These are phyloP conservation scores for Archips crataeganus DNA, from an alignment of 2,888 invertebrate species.

Conservation along the genomic window DNA sequence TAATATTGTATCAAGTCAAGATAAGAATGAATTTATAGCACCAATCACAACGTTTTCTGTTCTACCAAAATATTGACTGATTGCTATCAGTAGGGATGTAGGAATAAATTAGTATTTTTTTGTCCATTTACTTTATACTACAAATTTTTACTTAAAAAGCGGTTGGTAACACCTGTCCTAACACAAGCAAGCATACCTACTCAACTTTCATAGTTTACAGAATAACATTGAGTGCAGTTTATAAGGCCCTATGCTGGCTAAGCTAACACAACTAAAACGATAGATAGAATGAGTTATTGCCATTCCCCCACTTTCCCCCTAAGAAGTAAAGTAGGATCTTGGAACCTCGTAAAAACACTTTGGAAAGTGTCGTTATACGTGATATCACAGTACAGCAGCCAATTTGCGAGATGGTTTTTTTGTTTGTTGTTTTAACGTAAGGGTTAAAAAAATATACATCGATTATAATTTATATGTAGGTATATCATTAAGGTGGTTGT, in stretches of 20 bases:
- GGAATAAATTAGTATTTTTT: too few species aligned
- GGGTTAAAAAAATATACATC: not conserved
- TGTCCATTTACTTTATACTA: too few species aligned
- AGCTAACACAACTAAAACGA: not conserved
- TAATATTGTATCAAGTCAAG: too few species aligned
- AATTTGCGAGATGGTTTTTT: not conserved
- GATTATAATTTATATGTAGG: too few species aligned
- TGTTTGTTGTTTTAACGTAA: not conserved
- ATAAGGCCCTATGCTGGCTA: not conserved
- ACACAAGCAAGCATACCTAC: not conserved
- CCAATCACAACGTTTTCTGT: not conserved
- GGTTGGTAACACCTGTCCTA: not conserved
- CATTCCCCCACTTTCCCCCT: not conserved
- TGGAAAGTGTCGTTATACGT: conserved; percentile 5
- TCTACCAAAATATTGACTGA: not conserved
- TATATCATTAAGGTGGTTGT: too few species aligned
- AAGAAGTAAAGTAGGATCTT: not conserved
- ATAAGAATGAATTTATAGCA: not conserved
- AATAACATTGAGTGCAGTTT: not conserved
- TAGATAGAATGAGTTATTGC: not conserved
- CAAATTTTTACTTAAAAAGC: too few species aligned
- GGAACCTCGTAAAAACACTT: conserved; percentile 9
- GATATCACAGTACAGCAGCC: conserved; percentile 1
- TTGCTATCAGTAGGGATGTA: too few species aligned
- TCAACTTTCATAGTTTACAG: too few species aligned